These are phyloP conservation scores for Sebastes aleutianus DNA, from an alignment of 2,797 vertebrate species.

Conservation along the genomic window DNA sequence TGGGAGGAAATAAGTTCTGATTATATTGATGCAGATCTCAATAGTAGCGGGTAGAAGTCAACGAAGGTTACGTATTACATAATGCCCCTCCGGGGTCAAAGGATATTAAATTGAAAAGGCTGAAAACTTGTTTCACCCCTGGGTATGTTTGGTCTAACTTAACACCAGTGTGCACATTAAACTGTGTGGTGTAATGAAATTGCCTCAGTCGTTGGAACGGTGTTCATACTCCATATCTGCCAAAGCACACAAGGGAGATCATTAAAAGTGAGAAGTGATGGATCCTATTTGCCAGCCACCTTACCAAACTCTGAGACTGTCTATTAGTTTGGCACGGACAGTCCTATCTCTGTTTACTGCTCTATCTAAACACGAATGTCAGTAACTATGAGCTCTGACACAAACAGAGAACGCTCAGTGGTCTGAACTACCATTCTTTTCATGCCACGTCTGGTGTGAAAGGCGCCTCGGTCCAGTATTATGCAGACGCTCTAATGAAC, in stretches of 20 bases:
- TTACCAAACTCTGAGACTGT: slow-evolving; percentile 47
- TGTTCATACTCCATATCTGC: slow-evolving; percentile 44
- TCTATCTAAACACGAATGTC: slow-evolving; percentile 55
- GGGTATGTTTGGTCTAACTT: slow-evolving; percentile 30
- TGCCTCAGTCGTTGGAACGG: slow-evolving; percentile 19
- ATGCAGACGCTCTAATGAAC: slow-evolving; percentile 49
- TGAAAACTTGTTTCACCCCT: slow-evolving; percentile 18
- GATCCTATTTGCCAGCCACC: slow-evolving; percentile 45
- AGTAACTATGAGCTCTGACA: slow-evolving; percentile 47
- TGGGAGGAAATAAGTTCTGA: slow-evolving; percentile 24
- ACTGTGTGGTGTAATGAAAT: slow-evolving; percentile 45
- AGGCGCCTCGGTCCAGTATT: slow-evolving; percentile 21
- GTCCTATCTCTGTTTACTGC: slow-evolving; percentile 49
- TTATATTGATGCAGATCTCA: slow-evolving; percentile 3
- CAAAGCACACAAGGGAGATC: slow-evolving; percentile 55
- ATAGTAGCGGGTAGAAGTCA: slow-evolving; percentile 10
- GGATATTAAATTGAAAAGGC: slow-evolving; percentile 18
- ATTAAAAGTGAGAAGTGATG: slow-evolving; percentile 54
- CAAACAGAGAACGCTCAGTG: slow-evolving; percentile 34
- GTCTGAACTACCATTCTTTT: slow-evolving; percentile 39
- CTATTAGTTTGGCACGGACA: slow-evolving; percentile 43
- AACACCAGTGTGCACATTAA: slow-evolving; percentile 35
- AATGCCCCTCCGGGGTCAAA: slow-evolving; percentile 24
- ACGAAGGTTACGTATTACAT: slow-evolving; percentile 18
- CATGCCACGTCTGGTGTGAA: slow-evolving; percentile 39